Percentiles rank a stretch among this genome's conserved stretches.
These are phyloP conservation scores for Malurus elegans DNA, from an alignment of 2,113 vertebrate genomes.

Conservation along the genomic window DNA sequence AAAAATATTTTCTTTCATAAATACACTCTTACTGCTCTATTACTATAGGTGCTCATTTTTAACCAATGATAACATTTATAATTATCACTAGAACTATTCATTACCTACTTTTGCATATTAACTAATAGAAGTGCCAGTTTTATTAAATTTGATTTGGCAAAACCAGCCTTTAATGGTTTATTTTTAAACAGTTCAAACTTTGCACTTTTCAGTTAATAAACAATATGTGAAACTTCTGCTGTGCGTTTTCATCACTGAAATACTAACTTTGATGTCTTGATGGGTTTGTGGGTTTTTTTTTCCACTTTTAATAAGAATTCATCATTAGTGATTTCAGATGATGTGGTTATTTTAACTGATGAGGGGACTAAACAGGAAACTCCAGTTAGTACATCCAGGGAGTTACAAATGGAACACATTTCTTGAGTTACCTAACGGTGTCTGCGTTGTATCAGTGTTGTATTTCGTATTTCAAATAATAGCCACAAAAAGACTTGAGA, in stretches of 20 bases:
- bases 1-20: slow-evolving; percentile 31
- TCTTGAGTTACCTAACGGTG: background rate
- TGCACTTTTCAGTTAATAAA: slow-evolving; percentile 63
- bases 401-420: background rate
- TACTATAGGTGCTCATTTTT: slow-evolving; percentile 36
- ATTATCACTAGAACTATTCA: slow-evolving; percentile 64
- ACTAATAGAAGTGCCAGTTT: background rate
- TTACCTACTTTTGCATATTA: slow-evolving; percentile 21
- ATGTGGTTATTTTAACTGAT: background rate
- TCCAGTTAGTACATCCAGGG: background rate
- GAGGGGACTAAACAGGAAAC: background rate
- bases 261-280: background rate
- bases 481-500: background rate
- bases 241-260: slow-evolving; percentile 45
- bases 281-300: background rate
- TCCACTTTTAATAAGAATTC: background rate
- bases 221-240: slow-evolving; percentile 24
- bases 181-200: slow-evolving; percentile 10
- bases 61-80: slow-evolving; percentile 42
- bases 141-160: background rate
- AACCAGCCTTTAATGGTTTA: background rate
- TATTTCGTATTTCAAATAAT: background rate
- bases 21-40: background rate
- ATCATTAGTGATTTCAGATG: background rate
- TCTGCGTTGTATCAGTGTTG: background rate